Evolutionary conservation across 2,888 invertebrate genomes (phyloP).

Genomic region (Podabrus alpinus): DNA sequence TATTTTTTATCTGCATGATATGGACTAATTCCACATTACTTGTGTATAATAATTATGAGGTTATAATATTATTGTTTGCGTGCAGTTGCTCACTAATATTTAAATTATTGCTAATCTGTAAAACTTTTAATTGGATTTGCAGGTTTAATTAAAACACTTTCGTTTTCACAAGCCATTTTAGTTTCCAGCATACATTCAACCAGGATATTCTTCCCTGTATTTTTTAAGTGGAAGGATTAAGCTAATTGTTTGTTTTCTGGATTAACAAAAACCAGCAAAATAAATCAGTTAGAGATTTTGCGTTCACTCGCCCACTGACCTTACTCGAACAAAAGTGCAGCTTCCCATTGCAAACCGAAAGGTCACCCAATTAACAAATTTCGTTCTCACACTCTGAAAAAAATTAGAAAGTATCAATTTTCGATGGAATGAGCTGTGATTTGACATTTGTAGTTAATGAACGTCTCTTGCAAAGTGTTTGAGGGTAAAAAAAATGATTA

Average conservation of each 20-base stretch:
- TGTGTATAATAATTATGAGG: not conserved
- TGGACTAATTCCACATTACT: not conserved
- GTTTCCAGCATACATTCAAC: not conserved
- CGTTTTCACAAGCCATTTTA: not conserved
- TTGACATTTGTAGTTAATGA: not conserved
- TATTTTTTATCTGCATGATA: not conserved
- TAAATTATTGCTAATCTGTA: slow-evolving; percentile 4
- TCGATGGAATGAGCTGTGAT: not conserved
- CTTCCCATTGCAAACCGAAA: not conserved
- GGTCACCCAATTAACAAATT: not conserved
- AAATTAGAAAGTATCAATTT: not conserved
- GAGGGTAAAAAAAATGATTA: slow-evolving; percentile 3
- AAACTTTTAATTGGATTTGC: slow-evolving; percentile 2
- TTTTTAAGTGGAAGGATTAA: not conserved
- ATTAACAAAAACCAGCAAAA: not conserved
- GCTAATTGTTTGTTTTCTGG: not conserved
- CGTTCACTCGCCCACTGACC: not conserved
- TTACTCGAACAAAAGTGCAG: not conserved
- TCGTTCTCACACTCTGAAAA: not conserved
- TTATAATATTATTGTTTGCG: not conserved
- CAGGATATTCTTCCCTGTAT: not conserved
- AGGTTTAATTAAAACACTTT: slow-evolving; percentile 1
- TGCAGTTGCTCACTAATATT: not conserved
- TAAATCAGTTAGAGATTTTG: not conserved
- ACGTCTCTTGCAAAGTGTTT: not conserved